Conservation (phyloP, 2,797 vertebrate species). For the Rhabdomys pumilio region DNA sequence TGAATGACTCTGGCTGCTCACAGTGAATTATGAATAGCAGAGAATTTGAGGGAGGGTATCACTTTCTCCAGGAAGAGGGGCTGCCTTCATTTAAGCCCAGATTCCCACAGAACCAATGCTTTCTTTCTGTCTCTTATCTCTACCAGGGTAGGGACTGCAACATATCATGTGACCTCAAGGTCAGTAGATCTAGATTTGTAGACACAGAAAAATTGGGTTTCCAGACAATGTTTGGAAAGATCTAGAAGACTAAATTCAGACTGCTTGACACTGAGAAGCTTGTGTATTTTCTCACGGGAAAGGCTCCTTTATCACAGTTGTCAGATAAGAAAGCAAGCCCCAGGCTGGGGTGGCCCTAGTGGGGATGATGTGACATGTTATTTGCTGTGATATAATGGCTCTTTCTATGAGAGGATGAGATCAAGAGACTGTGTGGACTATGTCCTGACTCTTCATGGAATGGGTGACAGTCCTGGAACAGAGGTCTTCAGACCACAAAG, state of each 20-base stretch:
- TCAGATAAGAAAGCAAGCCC: background rate
- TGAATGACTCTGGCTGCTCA: background rate
- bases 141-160: background rate
- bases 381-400: background rate
- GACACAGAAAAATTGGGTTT: background rate
- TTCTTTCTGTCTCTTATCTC: background rate
- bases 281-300: background rate
- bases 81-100: background rate
- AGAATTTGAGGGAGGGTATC: background rate
- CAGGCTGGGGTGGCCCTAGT: background rate
- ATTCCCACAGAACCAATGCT: background rate
- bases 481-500: background rate
- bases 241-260: background rate
- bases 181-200: background rate
- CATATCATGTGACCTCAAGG: background rate
- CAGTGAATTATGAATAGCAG: background rate
- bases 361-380: background rate
- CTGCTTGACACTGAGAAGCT: background rate
- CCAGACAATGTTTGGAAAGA: background rate
- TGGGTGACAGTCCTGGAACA: background rate
- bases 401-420: background rate
- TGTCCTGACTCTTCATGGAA: background rate
- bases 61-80: background rate
- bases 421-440: background rate
- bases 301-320: background rate